These are phyloP conservation scores for Steinernema khuongi DNA, from an alignment of 1,140 invertebrate genomes.

Conservation along the genomic window DNA sequence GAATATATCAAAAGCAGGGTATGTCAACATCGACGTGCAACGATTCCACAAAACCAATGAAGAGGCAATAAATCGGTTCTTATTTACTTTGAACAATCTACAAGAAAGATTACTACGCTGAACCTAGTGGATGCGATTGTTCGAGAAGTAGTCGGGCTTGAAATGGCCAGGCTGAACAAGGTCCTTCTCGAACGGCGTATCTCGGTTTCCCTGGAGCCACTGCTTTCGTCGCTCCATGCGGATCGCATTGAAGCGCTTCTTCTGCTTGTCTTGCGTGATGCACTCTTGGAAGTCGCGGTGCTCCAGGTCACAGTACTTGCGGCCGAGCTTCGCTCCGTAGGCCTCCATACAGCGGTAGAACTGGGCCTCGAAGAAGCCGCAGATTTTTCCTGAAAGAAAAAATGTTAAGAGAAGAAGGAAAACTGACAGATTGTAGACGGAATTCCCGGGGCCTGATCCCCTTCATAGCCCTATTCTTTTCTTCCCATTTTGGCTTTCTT, in stretches of 20 bases:
- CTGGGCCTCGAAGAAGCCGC: slow-evolving; percentile 53
- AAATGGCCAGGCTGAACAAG: slow-evolving; percentile 40
- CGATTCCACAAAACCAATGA: neutral
- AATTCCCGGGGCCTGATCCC: no score
- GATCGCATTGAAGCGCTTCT: slow-evolving; percentile 41
- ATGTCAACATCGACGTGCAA: no score
- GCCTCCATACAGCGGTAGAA: slow-evolving; percentile 54
- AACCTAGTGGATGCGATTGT: slow-evolving; percentile 41
- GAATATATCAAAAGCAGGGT: no score
- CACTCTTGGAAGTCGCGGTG: slow-evolving; percentile 52
- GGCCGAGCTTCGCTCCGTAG: slow-evolving; percentile 47
- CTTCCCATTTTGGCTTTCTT: no score
- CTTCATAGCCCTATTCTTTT: no score
- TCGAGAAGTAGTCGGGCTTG: slow-evolving; percentile 46
- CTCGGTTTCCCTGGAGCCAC: slow-evolving; percentile 42
- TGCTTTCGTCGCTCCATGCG: slow-evolving; percentile 46
- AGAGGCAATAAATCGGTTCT: neutral
- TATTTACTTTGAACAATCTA: neutral
- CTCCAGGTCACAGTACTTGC: slow-evolving; percentile 53
- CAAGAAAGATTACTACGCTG: neutral
- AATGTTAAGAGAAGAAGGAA: neutral
- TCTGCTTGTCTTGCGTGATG: slow-evolving; percentile 50
- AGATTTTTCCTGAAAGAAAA: slow-evolving; percentile 42
- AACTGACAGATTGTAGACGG: no score
- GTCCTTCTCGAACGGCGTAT: slow-evolving; percentile 38